phyloP scores from a whole-genome alignment of 2,888 invertebrate species.

The Meteorus colon region DNA sequence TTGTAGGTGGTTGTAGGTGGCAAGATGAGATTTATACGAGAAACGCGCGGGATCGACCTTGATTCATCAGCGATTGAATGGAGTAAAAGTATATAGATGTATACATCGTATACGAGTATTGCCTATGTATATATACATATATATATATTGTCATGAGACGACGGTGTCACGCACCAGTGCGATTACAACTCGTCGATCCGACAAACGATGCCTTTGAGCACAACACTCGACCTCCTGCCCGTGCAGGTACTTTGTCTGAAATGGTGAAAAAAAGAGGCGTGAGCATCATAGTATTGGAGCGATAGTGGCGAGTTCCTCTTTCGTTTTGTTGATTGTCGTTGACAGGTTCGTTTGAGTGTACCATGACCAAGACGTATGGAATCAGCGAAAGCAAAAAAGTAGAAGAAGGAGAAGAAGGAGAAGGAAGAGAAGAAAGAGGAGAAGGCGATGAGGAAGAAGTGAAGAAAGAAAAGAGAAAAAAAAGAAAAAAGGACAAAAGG shows the following conservation, averaged over 20 bases:
- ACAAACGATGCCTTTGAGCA: slow-evolving; percentile 49
- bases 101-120: not conserved
- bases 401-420: slow-evolving; percentile 29
- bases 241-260: not conserved
- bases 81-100: slow-evolving; percentile 5
- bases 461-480: not conserved
- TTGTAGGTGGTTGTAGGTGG: slow-evolving; percentile 18
- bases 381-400: slow-evolving; percentile 2
- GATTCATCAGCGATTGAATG: slow-evolving; percentile 37
- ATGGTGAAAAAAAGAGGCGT: not conserved
- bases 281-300: not conserved
- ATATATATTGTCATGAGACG: slow-evolving; percentile 29
- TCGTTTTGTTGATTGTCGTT: not conserved
- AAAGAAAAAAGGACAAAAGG: slow-evolving; percentile 10
- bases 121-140: not conserved
- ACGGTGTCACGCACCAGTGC: slow-evolving; percentile 51
- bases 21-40: slow-evolving; percentile 6
- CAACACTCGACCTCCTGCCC: slow-evolving; percentile 46
- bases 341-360: not conserved
- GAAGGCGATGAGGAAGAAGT: slow-evolving; percentile 27
- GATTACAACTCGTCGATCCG: slow-evolving; percentile 52
- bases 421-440: slow-evolving; percentile 35
- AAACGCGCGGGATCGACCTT: slow-evolving; percentile 34
- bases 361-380: slow-evolving; percentile 32
- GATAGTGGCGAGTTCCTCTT: not conserved